Conservation (phyloP, 64 coral and sea anemone species). For the Stylophora pistillata region DNA sequence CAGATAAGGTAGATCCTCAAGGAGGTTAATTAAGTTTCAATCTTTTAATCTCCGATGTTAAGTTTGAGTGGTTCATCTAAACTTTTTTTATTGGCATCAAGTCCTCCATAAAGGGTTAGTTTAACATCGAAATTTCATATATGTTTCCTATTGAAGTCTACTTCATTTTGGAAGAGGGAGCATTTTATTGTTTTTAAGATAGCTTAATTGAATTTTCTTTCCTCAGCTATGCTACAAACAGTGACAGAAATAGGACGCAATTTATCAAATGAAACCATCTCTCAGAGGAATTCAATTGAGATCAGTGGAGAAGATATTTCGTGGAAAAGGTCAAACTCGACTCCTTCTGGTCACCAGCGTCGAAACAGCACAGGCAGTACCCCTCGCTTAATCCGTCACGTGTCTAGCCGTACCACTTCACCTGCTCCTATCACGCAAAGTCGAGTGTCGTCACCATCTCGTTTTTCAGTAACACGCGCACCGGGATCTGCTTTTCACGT, state of each 20-base stretch:
- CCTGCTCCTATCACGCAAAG: neutral
- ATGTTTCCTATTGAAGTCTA: no score
- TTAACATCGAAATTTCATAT: no score
- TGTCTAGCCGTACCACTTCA: neutral
- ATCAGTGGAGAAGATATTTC: neutral
- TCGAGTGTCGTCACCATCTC: neutral
- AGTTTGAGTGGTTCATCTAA: no score
- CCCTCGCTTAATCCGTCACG: constrained; percentile 20
- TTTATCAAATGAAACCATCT: neutral
- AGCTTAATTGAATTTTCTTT: neutral
- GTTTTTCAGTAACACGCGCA: neutral
- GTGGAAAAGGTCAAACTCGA: neutral
- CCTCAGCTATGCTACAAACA: constrained; percentile 3
- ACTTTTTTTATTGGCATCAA: no score
- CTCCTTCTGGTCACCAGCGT: neutral
- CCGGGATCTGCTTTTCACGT: neutral
- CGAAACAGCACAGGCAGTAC: constrained; percentile 28
- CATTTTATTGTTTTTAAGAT: neutral
- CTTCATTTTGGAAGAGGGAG: no score
- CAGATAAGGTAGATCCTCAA: no score
- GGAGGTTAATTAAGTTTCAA: no score
- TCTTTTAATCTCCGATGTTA: no score
- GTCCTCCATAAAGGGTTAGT: no score
- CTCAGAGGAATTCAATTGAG: neutral
- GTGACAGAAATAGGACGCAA: neutral